Conservation (phyloP, 2,113 vertebrate genomes). For the Chamaea fasciata region DNA sequence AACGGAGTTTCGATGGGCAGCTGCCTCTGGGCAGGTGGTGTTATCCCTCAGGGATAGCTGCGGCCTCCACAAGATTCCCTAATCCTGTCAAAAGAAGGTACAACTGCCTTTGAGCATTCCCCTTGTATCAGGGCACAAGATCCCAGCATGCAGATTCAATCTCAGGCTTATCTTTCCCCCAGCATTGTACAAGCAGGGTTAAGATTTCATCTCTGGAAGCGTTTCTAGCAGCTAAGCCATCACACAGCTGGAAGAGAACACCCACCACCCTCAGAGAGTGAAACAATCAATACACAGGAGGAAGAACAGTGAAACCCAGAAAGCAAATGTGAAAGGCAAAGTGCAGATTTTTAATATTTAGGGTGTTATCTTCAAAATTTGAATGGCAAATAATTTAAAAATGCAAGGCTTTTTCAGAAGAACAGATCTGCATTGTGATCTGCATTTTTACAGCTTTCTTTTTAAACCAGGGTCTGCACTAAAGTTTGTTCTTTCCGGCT, state of each 20-base stretch:
- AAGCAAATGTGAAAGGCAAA: background rate
- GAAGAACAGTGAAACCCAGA: background rate
- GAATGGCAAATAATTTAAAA: background rate
- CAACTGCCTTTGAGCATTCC: constrained; percentile 28
- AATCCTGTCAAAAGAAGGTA: constrained; percentile 69
- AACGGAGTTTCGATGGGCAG: background rate
- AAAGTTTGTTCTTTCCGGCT: background rate
- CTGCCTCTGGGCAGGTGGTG: constrained; percentile 39
- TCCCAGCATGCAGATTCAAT: background rate
- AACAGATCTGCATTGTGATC: background rate
- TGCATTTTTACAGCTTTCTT: background rate
- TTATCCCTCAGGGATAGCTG: constrained; percentile 63
- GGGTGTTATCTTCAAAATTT: background rate
- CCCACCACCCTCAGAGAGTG: background rate
- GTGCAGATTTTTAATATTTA: background rate
- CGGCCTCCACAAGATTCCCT: constrained; percentile 73
- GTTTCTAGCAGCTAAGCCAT: background rate
- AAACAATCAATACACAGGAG: background rate
- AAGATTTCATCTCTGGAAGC: background rate
- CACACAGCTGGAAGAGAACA: background rate
- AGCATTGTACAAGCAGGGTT: background rate
- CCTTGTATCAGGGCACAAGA: background rate
- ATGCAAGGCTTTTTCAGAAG: background rate
- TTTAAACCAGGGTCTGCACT: background rate
- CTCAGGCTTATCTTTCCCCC: background rate